A percentile compares a stretch with the other conserved stretches of the same genome.
phyloP scores from a whole-genome alignment of 64 coral and sea anemone species.

The Cladopsammia gracilis region DNA sequence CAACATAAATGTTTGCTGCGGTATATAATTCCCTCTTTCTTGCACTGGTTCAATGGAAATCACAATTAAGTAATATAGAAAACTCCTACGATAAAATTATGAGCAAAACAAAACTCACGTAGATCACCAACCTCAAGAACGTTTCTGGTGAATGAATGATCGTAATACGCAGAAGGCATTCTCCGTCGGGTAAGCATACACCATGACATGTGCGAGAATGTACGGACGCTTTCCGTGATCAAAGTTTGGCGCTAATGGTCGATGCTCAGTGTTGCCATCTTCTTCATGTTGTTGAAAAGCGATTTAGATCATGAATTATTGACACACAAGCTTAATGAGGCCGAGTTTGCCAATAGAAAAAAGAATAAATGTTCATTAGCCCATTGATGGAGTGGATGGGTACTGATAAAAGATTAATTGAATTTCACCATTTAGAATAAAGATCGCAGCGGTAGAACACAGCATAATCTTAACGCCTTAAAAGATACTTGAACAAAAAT shows the following conservation, averaged over 20 bases:
- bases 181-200: background rate
- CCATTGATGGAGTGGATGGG: background rate
- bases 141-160: background rate
- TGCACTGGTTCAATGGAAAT: too few relatives aligned
- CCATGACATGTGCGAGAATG: background rate
- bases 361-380: slow-evolving; percentile 19
- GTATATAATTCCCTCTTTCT: too few relatives aligned
- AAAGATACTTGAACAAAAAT: background rate
- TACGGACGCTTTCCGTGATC: background rate
- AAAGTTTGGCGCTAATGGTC: background rate
- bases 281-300: background rate
- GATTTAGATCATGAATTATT: slow-evolving; percentile 32
- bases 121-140: background rate
- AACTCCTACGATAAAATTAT: background rate
- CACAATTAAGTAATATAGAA: too few relatives aligned
- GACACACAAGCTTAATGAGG: background rate
- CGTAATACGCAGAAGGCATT: background rate
- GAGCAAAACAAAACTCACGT: background rate
- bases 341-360: background rate
- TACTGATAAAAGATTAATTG: slow-evolving; percentile 10
- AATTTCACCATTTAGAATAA: slow-evolving; percentile 2
- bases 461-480: background rate
- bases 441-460: background rate
- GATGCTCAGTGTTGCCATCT: background rate
- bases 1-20: too few relatives aligned